Percentiles rank a stretch among this genome's conserved stretches.
Evolutionary conservation across 2,113 vertebrate genomes (phyloP).

Genomic region (Hypocryptadius cinnamomeus): DNA sequence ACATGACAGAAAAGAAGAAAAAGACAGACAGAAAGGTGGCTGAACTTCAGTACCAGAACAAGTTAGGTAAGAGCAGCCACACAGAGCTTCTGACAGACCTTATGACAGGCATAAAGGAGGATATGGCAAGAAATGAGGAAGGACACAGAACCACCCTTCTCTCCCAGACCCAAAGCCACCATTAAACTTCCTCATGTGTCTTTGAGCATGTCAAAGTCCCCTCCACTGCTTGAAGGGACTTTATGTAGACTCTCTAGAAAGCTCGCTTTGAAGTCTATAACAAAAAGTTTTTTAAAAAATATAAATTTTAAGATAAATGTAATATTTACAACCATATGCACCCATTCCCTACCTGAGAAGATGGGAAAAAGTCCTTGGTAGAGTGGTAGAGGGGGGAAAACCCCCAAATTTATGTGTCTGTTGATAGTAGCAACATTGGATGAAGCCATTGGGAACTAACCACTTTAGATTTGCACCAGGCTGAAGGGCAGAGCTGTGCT

Average conservation of each 20-base stretch:
- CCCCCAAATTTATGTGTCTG: background rate
- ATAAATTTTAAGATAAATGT: background rate
- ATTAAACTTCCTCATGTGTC: background rate
- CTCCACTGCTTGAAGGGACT: background rate
- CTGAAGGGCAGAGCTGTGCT: background rate
- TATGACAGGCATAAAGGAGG: background rate
- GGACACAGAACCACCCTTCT: background rate
- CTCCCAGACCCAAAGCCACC: background rate
- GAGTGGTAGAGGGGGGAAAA: background rate
- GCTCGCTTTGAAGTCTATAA: background rate
- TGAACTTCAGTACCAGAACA: background rate
- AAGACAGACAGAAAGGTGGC: background rate
- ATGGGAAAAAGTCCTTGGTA: background rate
- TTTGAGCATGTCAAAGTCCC: background rate
- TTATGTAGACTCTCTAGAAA: background rate
- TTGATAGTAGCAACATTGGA: background rate
- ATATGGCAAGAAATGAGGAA: background rate
- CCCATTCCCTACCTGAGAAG: background rate
- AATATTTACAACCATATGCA: background rate
- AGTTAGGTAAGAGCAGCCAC: background rate
- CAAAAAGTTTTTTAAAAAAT: background rate
- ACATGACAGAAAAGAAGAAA: background rate
- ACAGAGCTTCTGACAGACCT: background rate
- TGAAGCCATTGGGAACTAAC: background rate
- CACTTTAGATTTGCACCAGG: background rate